phyloP scores from a whole-genome alignment of 2,888 invertebrate species.

The Zygaena filipendulae region DNA sequence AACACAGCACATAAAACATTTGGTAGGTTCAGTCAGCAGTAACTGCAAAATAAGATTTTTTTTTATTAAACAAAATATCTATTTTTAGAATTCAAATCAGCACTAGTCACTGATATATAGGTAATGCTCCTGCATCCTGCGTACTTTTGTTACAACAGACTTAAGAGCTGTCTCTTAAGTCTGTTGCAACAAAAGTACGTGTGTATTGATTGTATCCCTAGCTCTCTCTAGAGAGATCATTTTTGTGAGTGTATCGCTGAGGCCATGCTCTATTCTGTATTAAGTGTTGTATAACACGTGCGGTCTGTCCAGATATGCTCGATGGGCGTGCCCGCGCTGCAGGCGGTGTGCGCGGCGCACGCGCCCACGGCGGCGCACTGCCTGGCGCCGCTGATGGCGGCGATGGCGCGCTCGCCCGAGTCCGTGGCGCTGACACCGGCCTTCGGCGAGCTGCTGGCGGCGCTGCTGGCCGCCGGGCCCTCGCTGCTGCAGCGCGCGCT shows the following conservation, averaged over 20 bases:
- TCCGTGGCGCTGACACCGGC: slow-evolving; percentile 45
- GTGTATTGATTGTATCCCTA: too few relatives aligned
- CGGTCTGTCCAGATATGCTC: slow-evolving; percentile 51
- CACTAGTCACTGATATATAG: too few relatives aligned
- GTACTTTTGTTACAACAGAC: not conserved
- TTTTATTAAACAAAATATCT: too few relatives aligned
- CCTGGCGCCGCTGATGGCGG: slow-evolving; percentile 35
- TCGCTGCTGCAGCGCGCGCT: slow-evolving; percentile 41
- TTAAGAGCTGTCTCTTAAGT: too few relatives aligned
- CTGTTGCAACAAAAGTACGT: not conserved
- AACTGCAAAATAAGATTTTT: too few relatives aligned
- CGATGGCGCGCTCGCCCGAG: slow-evolving; percentile 46
- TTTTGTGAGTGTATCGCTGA: too few relatives aligned
- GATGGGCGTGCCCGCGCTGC: slow-evolving; percentile 33
- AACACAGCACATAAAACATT: too few relatives aligned
- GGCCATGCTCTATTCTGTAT: slow-evolving; percentile 2
- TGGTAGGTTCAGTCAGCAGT: too few relatives aligned
- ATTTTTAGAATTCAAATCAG: too few relatives aligned
- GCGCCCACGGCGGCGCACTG: slow-evolving; percentile 39
- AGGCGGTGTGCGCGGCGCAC: slow-evolving; percentile 26
- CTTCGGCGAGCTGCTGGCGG: slow-evolving; percentile 34
- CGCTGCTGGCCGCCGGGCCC: slow-evolving; percentile 30
- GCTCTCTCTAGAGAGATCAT: too few relatives aligned
- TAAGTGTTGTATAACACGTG: too few relatives aligned
- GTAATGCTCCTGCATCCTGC: too few relatives aligned